Percentiles rank a stretch among this genome's conserved stretches.
Evolutionary conservation across 2,113 vertebrate species (phyloP).

Genomic region (Thamnaconus septentrionalis): DNA sequence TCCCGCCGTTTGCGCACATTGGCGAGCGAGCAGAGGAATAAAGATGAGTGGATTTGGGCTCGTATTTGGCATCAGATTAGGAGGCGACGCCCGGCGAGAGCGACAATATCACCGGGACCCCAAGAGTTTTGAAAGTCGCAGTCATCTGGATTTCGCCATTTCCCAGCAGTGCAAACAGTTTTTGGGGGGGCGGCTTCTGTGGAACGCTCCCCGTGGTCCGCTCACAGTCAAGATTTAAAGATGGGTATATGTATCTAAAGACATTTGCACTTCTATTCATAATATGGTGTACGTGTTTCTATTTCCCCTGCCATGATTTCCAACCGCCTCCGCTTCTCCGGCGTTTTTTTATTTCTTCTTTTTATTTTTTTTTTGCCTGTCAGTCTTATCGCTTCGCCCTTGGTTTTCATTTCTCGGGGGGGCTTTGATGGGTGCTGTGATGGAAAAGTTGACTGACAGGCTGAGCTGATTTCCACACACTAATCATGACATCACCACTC

Average conservation of each 20-base stretch:
- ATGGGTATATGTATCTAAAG: not conserved
- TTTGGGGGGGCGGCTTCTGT: not conserved
- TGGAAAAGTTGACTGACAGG: conserved; percentile 60
- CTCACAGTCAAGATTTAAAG: too few relatives aligned
- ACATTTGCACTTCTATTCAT: not conserved
- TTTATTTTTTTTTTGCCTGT: not conserved
- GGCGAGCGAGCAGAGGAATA: conserved; percentile 45
- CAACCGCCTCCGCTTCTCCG: not conserved
- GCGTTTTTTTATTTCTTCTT: not conserved
- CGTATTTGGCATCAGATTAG: conserved; percentile 55
- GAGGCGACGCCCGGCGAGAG: conserved; percentile 35
- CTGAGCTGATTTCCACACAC: conserved; percentile 51
- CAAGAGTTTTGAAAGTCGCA: conserved; percentile 26
- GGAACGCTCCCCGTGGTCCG: too few relatives aligned
- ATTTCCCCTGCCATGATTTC: conserved; percentile 1
- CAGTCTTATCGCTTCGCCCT: conserved; percentile 56
- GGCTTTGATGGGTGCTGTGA: conserved; percentile 52
- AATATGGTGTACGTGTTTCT: conserved; percentile 2
- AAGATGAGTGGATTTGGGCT: conserved; percentile 50
- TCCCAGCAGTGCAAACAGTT: not conserved
- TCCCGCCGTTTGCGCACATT: conserved; percentile 24
- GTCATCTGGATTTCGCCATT: conserved; percentile 18
- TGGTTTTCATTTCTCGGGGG: conserved; percentile 41
- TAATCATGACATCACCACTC: conserved; percentile 64
- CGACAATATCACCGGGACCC: conserved; percentile 38